Evolutionary conservation across 2,888 invertebrate genomes (phyloP).

Genomic region (Coelopa pilipes): DNA sequence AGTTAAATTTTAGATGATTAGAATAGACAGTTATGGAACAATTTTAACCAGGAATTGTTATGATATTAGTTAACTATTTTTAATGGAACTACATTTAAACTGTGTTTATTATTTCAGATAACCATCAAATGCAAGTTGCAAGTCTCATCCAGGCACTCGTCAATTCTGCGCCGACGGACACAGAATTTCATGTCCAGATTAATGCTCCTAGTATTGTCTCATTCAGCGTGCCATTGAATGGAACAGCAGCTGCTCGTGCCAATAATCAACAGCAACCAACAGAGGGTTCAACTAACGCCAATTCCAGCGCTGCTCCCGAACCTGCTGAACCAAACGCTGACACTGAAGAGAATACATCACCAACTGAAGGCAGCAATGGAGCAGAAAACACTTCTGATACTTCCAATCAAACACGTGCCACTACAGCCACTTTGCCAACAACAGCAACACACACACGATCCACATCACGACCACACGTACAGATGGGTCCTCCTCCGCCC

Average conservation of each 20-base stretch:
- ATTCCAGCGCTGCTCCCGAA: conserved; percentile 73
- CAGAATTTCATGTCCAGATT: conserved; percentile 64
- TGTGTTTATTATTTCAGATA: conserved; percentile 50
- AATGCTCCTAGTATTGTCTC: conserved; percentile 63
- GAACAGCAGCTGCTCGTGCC: conserved; percentile 45
- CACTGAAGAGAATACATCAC: conserved; percentile 25
- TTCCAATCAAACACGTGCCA: conserved; percentile 67
- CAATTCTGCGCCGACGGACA: conserved; percentile 61
- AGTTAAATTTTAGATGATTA: no score
- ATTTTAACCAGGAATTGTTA: no score
- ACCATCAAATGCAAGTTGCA: conserved; percentile 62
- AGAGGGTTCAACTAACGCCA: conserved; percentile 66
- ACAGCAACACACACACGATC: conserved; percentile 78
- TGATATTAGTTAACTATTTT: no score
- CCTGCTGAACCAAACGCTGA: conserved; percentile 36
- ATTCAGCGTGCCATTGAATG: conserved; percentile 58
- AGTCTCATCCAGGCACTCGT: conserved; percentile 65
- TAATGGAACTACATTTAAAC: no score
- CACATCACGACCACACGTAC: conserved; percentile 76
- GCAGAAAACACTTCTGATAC: no score
- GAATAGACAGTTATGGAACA: no score
- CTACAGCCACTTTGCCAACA: conserved; percentile 77
- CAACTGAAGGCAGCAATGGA: conserved; percentile 11
- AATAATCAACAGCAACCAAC: conserved; percentile 41
- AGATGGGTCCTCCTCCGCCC: conserved; percentile 72